Base-by-base conservation (phyloP, 2,797 vertebrate species). In the Dromococcyx pavoninus region DNA sequence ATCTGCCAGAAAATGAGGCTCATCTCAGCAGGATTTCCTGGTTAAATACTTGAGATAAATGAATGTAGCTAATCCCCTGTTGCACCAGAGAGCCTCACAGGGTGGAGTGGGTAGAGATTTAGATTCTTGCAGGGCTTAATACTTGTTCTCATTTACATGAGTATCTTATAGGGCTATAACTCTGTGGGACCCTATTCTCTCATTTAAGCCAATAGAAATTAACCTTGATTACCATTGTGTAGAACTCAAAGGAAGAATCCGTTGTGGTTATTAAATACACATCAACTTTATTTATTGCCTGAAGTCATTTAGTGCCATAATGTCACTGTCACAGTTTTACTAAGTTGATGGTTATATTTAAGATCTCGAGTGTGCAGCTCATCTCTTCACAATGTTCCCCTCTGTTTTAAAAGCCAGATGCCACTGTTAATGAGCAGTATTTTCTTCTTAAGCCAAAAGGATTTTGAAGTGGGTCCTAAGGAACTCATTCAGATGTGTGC, bases 101-200 rank as follows among this genome's bases (percentile, higher is more conserved):
- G 35, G 62, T 91, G 72, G 46, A 61, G 60, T 86, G 94, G 88
- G 67, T 78, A 17, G 79, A 94, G 95, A 88, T 96, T 94, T 91
- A 60, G 73, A 60, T 88, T 86, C 91, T 96, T 83, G 64, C 81
- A 73, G 81, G 72, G 84, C 23, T 94, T 93, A 87, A 82, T 87
- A 57, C 86, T 92, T 92, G 74, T 86, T 87, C 91, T 93, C 80
- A 91, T 95, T 93, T 89, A 70, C 80, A 27, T 73, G 88, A 81
- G 67, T 57, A 32, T 79, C 73, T 87, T 65, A 37, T 28, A 37
- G 46, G 3, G 0, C 27, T 58, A 39, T 43, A 57, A 62, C 79
- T 94, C 89, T 27, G 86, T 75, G 70, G 88, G 83, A 81, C 83
- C 56, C 62, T 76, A 6, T 75, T 90, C 83, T 94, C 66, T 51